A percentile compares a stretch with the other conserved stretches of the same genome.
phyloP scores from a whole-genome alignment of 2,888 invertebrate genomes.

The Tinea pellionella region DNA sequence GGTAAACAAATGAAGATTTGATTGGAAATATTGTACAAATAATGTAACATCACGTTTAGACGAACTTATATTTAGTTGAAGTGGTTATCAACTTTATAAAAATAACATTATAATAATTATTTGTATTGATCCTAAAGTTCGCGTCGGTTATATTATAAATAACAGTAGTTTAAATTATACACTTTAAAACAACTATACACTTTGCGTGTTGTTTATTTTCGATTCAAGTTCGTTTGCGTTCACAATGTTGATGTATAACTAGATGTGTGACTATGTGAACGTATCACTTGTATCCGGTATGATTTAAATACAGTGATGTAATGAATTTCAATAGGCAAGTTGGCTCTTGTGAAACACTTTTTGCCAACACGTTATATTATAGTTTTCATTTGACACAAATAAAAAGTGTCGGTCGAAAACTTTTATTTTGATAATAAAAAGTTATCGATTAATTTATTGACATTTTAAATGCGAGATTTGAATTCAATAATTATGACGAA shows the following conservation, averaged over 20 bases:
- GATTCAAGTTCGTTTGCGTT: background rate
- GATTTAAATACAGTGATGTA: conserved; percentile 44
- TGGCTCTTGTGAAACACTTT: conserved; percentile 1
- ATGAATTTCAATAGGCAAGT: conserved; percentile 34
- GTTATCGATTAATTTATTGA: too few relatives aligned
- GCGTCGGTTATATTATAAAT: conserved; percentile 15
- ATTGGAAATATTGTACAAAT: too few relatives aligned
- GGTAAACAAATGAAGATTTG: too few relatives aligned
- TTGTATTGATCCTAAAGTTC: conserved; percentile 26
- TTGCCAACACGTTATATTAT: background rate
- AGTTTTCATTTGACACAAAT: background rate
- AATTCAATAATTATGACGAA: too few relatives aligned
- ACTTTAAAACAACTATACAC: background rate
- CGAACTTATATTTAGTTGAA: background rate
- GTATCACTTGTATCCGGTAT: conserved; percentile 47
- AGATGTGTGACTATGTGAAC: conserved; percentile 19
- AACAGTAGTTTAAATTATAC: background rate
- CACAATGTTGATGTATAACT: background rate
- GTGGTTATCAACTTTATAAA: background rate
- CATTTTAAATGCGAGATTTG: too few relatives aligned
- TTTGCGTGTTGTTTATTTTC: background rate
- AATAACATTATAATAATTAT: background rate
- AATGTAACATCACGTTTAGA: too few relatives aligned
- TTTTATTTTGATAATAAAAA: background rate
- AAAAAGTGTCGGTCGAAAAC: background rate